Conservation (phyloP, 2,888 invertebrate genomes). For the Pimpla rufipes region DNA sequence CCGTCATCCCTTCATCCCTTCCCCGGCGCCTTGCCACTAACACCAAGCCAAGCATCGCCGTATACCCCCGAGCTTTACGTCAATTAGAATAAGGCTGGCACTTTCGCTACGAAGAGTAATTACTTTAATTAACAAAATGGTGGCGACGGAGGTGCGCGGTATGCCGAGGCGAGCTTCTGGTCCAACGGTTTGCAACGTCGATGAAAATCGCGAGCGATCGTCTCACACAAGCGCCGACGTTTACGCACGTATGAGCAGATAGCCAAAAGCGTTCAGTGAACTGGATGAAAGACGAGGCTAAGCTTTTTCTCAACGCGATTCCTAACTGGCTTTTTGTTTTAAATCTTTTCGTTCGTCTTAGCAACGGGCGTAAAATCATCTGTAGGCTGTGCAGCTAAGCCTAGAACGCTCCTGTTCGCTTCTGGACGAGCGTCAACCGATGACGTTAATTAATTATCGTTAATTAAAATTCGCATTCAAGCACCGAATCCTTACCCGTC, state of each 20-base stretch:
- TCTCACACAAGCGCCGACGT: conserved; percentile 9
- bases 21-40: conserved; percentile 59
- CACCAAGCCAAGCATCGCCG: conserved; percentile 69
- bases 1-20: conserved; percentile 49
- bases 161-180: conserved; percentile 38
- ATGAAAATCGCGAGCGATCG: conserved; percentile 39
- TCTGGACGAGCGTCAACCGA: not conserved
- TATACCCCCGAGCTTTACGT: conserved; percentile 84
- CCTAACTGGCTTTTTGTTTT: not conserved
- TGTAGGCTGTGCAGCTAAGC: not conserved
- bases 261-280: conserved; percentile 9
- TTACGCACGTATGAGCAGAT: not conserved
- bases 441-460: conserved; percentile 63
- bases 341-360: not conserved
- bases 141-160: conserved; percentile 74
- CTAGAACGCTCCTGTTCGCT: conserved; percentile 3
- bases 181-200: conserved; percentile 48
- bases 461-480: conserved; percentile 65
- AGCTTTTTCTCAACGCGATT: not conserved
- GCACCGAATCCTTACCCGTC: conserved; percentile 88
- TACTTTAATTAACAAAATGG: conserved; percentile 87
- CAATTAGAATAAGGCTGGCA: conserved; percentile 87
- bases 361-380: not conserved
- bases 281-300: not conserved
- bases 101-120: conserved; percentile 86